Evolutionary conservation across 2,888 invertebrate genomes (phyloP), one percentile per base, ranked within the genome.

Genomic region (Aleiodes leptofemur): DNA sequence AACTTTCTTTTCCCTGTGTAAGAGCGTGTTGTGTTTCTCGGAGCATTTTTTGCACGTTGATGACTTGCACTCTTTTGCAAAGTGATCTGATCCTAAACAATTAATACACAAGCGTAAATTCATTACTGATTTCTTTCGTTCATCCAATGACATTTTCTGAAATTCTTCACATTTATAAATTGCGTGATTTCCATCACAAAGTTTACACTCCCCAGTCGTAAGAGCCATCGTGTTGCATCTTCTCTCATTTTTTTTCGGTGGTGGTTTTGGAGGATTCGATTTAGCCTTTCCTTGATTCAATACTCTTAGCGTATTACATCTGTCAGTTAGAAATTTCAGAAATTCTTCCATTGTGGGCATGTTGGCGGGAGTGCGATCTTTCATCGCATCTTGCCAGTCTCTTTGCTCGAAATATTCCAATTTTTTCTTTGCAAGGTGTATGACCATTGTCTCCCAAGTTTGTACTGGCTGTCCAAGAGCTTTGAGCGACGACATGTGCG

Each of bases 51-150:
- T 78, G 56, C 82, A 83, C 8, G 69, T 13, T 2, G 69, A 51
- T 7, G 70, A 76, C 51, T 51, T 77, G 56, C 82, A 82, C 8
- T 79, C 61, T 23, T 55, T 70, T 1, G 57, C 61, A 48, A 72
- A 55, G 66, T 81, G 81, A 14, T 78, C 77, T 31, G 77, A 7
- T 48, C 66, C 73, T n/a, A 82, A 77, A 68, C 82, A 82, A 73
- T 82, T 82, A 14, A 78, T 56, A 57, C 82, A 83, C 50, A 82
- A 56, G 29, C 74, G 57, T 59, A 55, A 72, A 57, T 76, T 50
- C 51, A 73, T 75, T 23, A 57, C 75, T 72, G 75, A 72, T 7
- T 73, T 66, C 51, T 76, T 69, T 29, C 78, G 59, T 14, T 79
- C 73, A 7, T 48, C 23, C 38, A 68, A 38, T 9, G 72, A 50